Evolutionary conservation across 2,888 invertebrate species (phyloP).

Genomic region (Elegia similella): DNA sequence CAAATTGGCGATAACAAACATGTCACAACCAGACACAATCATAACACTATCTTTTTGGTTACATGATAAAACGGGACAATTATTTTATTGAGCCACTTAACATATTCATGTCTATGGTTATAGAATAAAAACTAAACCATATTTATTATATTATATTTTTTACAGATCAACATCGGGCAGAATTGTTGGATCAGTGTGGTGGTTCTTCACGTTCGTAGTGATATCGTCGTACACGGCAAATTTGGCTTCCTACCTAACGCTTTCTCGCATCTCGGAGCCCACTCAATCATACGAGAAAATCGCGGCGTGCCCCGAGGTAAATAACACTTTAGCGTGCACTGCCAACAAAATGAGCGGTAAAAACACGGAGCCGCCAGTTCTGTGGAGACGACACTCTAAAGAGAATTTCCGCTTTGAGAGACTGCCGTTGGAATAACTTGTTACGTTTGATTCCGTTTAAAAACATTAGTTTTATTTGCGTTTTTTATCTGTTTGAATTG

Average conservation of each 20-base stretch:
- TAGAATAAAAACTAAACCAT: no score
- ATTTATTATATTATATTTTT: no score
- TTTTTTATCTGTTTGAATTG: no score
- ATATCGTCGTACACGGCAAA: slow-evolving; percentile 99
- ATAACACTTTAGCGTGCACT: slow-evolving; percentile 7
- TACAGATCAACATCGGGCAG: slow-evolving; percentile 90
- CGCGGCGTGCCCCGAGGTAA: slow-evolving; percentile 62
- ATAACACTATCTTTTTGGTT: no score
- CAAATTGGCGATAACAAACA: no score
- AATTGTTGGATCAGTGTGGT: slow-evolving; percentile 98
- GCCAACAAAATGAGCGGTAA: slow-evolving; percentile 1
- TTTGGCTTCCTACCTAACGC: slow-evolving; percentile 96
- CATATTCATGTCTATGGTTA: no score
- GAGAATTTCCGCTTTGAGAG: background rate
- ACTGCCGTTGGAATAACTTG: background rate
- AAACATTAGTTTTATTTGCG: no score
- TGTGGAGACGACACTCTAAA: background rate
- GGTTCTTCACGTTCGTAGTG: slow-evolving; percentile 98
- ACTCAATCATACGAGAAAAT: slow-evolving; percentile 80
- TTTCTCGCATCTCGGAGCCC: slow-evolving; percentile 96
- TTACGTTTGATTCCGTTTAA: no score
- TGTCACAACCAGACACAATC: no score
- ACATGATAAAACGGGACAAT: no score
- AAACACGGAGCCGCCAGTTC: background rate
- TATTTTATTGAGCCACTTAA: no score